These are phyloP conservation scores for Calephelis perditalis DNA, from an alignment of 2,888 invertebrate species.

Conservation along the genomic window DNA sequence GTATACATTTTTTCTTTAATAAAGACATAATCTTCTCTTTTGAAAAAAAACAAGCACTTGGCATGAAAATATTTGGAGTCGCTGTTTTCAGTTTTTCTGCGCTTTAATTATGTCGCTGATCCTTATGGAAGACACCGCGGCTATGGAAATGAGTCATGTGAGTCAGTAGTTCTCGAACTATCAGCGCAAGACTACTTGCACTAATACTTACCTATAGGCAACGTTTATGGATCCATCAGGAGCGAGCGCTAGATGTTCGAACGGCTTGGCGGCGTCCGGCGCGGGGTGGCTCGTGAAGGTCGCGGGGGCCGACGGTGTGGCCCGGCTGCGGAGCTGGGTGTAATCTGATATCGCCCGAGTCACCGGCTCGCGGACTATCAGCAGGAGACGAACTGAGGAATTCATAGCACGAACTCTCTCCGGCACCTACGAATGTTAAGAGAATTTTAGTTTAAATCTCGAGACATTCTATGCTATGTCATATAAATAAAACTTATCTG, in stretches of 20 bases:
- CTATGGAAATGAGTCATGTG: no score
- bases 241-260: constrained; percentile 89
- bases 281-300: constrained; percentile 45
- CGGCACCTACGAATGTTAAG: constrained; percentile 82
- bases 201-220: constrained; percentile 78
- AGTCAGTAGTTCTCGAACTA: no score
- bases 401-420: constrained; percentile 97
- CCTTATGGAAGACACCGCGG: no score
- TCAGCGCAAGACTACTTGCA: background rate
- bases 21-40: no score
- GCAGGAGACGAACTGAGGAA: constrained; percentile 91
- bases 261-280: constrained; percentile 77
- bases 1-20: no score
- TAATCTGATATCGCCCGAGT: constrained; percentile 98
- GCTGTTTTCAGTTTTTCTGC: no score
- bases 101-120: no score
- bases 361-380: constrained; percentile 97
- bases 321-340: constrained; percentile 92
- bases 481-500: constrained; percentile 3
- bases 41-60: no score
- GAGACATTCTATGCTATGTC: background rate
- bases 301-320: constrained; percentile 84
- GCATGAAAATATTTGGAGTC: no score
- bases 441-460: background rate
- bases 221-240: constrained; percentile 91